phyloP scores from a whole-genome alignment of 2,888 invertebrate species.

The Temnothorax ravouxi region DNA sequence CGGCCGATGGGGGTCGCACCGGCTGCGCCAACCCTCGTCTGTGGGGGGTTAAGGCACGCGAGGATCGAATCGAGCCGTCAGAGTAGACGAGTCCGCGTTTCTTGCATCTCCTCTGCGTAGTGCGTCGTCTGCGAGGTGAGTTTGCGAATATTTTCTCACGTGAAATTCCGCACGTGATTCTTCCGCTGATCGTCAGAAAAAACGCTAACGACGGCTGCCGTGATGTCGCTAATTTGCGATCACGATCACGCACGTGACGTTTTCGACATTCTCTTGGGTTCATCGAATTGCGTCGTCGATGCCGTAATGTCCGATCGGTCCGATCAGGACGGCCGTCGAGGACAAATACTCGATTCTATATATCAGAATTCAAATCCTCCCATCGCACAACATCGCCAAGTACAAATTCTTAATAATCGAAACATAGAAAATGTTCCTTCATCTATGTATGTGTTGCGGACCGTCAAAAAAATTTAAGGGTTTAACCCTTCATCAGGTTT shows the following conservation, averaged over 20 bases:
- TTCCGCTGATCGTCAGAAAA: neutral
- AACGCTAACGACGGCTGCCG: neutral
- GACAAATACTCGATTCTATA: neutral
- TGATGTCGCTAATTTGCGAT: neutral
- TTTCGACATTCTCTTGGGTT: neutral
- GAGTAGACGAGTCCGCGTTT: constrained; percentile 73
- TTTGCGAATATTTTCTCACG: constrained; percentile 7
- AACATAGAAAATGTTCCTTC: neutral
- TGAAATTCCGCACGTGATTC: neutral
- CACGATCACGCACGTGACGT: neutral
- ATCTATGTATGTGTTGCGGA: neutral
- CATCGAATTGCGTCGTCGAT: neutral
- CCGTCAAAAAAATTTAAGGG: neutral
- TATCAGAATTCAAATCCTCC: neutral
- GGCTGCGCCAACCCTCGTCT: constrained; percentile 29
- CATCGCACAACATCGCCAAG: neutral
- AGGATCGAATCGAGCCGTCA: constrained; percentile 78
- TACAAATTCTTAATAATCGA: neutral
- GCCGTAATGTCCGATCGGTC: neutral
- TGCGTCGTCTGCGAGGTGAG: constrained; percentile 53
- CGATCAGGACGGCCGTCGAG: neutral
- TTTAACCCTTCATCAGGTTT: neutral
- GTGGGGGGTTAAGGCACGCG: constrained; percentile 73
- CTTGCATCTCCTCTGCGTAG: constrained; percentile 45
- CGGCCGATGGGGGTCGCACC: constrained; percentile 27